Percentiles rank a stretch among this genome's conserved stretches.
These are phyloP conservation scores for Stegastes partitus DNA, from an alignment of 2,113 vertebrate genomes.

Conservation along the genomic window DNA sequence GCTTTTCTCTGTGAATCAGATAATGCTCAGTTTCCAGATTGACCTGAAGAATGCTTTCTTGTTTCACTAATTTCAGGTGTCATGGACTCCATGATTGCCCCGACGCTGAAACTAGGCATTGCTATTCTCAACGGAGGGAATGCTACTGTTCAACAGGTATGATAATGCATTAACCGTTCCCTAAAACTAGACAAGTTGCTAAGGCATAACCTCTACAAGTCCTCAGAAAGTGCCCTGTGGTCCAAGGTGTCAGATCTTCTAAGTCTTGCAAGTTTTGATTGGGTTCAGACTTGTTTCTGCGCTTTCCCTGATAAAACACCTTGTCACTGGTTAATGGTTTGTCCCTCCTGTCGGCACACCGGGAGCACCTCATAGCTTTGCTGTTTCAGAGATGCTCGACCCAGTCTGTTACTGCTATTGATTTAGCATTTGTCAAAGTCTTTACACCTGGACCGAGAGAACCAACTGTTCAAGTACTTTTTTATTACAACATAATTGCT, in stretches of 20 bases:
- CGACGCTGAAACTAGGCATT: constrained; percentile 93
- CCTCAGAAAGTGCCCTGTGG: too few relatives aligned
- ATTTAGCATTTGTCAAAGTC: background rate
- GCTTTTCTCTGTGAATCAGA: background rate
- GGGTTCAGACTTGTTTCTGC: background rate
- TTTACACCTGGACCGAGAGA: background rate
- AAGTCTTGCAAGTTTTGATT: background rate
- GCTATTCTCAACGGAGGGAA: constrained; percentile 95
- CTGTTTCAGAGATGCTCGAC: background rate
- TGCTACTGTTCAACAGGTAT: constrained; percentile 93
- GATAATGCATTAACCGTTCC: background rate
- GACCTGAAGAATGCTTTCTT: background rate
- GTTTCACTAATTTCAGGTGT: constrained; percentile 75
- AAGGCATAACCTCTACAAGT: background rate
- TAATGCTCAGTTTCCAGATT: too few relatives aligned
- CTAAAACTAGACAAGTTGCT: background rate
- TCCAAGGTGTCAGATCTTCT: background rate
- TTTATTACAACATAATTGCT: background rate
- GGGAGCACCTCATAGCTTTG: background rate
- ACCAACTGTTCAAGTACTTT: background rate
- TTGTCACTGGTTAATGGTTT: background rate
- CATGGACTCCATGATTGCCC: constrained; percentile 90
- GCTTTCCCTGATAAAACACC: background rate
- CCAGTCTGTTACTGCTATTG: background rate
- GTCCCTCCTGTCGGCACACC: background rate